Conservation (phyloP, 2,888 invertebrate genomes). For the Ennomos fuscantarius region DNA sequence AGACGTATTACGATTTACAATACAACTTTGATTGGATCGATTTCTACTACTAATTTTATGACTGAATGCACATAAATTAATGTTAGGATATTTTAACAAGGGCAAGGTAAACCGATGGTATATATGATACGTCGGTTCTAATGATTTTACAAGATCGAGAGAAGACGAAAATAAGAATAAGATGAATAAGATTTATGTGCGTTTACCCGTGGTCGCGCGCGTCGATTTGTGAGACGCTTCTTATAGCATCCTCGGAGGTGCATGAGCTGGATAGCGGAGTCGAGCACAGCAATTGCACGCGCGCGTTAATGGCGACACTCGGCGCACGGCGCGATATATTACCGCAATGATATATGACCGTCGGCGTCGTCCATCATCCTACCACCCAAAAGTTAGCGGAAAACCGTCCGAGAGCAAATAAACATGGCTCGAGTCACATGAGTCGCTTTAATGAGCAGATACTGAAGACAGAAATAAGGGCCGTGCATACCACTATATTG, state of each 20-base stretch:
- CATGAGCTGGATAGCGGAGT: conserved; percentile 41
- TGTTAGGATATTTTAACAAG: conserved; percentile 55
- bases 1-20: conserved; percentile 64
- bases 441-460: conserved; percentile 80
- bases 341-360: conserved; percentile 82
- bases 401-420: conserved; percentile 74
- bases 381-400: conserved; percentile 84
- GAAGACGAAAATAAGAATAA: conserved; percentile 78
- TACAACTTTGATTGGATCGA: conserved; percentile 69
- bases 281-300: conserved; percentile 74
- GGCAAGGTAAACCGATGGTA: conserved; percentile 34
- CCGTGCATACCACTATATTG: conserved; percentile 73
- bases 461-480: conserved; percentile 83
- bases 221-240: conserved; percentile 78
- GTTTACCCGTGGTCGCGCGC: conserved; percentile 74
- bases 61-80: conserved; percentile 48
- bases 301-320: conserved; percentile 84
- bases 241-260: conserved; percentile 68
- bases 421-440: conserved; percentile 59
- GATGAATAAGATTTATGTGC: conserved; percentile 82
- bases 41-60: conserved; percentile 61
- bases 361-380: conserved; percentile 81
- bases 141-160: conserved; percentile 72
- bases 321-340: conserved; percentile 80
- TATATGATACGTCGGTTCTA: conserved; percentile 53